A percentile compares a stretch with the other conserved stretches of the same genome.
phyloP scores from a whole-genome alignment of 30 jellyfish, hydroid and myxozoan species.

The Cassiopea andromeda region DNA sequence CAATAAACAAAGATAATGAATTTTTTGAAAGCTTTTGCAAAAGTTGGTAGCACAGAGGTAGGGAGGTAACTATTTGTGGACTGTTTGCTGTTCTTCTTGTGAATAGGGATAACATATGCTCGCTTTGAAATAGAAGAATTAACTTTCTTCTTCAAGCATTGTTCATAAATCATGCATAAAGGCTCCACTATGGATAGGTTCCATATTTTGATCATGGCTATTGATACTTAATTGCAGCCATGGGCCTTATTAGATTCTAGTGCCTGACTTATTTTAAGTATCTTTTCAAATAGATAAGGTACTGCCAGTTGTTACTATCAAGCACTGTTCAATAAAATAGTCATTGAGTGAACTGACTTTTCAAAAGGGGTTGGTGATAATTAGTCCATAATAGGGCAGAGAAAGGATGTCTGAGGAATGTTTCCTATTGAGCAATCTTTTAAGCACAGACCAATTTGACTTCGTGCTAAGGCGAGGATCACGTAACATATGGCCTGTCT shows the following conservation, averaged over 20 bases:
- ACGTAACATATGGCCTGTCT: neutral
- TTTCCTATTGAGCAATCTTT: slow-evolving; percentile 28
- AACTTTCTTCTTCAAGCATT: neutral
- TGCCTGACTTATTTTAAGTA: neutral
- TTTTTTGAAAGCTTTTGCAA: neutral
- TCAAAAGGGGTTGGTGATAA: slow-evolving; percentile 11
- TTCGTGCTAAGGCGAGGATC: slow-evolving; percentile 19
- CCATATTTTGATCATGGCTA: neutral
- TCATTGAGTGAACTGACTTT: slow-evolving; percentile 10
- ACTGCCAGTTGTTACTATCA: slow-evolving; percentile 7
- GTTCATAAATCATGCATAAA: neutral
- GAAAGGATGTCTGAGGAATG: neutral
- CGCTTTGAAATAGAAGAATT: neutral
- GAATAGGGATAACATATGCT: slow-evolving; percentile 10
- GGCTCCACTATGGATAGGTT: slow-evolving; percentile 11
- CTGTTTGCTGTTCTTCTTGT: slow-evolving; percentile 7
- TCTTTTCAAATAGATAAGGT: slow-evolving; percentile 11
- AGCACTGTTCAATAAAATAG: slow-evolving; percentile 15
- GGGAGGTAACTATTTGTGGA: slow-evolving; percentile 9
- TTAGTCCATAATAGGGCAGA: neutral
- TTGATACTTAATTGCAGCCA: slow-evolving; percentile 2
- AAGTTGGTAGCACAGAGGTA: slow-evolving; percentile 2
- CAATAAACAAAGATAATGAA: neutral
- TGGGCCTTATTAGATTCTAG: slow-evolving; percentile 24
- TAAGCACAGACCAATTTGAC: slow-evolving; percentile 32